Base-by-base conservation (phyloP, 1,140 invertebrate species). In the Conus ventricosus region DNA sequence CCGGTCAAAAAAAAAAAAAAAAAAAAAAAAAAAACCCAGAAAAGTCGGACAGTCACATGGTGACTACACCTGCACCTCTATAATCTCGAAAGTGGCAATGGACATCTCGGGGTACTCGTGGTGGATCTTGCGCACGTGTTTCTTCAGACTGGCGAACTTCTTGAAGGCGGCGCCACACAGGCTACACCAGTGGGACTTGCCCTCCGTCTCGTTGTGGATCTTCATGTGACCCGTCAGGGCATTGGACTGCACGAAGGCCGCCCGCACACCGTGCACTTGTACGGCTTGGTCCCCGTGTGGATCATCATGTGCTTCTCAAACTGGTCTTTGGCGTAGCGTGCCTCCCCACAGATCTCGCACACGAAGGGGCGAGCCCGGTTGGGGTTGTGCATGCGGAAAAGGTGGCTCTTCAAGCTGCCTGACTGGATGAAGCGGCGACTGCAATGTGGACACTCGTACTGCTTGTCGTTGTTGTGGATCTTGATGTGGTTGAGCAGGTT, bases 181-280 rank as follows among this genome's bases (percentile, higher is more conserved):
- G 25, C 39, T 78, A 17, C 76, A 78, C 76, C 76, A 78, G 76
- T 78, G 76, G 76, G 76, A 27, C 76, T 78, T 78, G 76, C 76
- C 76, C 25, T 78, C 76, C 25, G 76, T 78, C 27, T 78, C 82
- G 0, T 76, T 87, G 81, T 90, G 89, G 27, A 76, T 88, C 55
- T 76, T 53, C 60, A 88, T 75, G 67, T 93, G 92, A 94, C 98
- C 98, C 93, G 98, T 97, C 51, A 98, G 95, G 94, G 98, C 97
- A 93, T 98, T 97, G 94, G 97, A 98, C 10, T 97, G 98, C 92
- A 98, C 97, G 94, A 98, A 98, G 0, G 97, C 97, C 94, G 98
- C 98, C 97, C 89, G 87, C 93, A 93, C 8, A 91, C 63, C 23
- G 90, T 82, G 88, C 93, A 93, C 27, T 88, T 15, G 83, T 90